These are phyloP conservation scores for Macaca mulatta DNA, from an alignment of 2,113 vertebrate genomes.

Conservation along the genomic window DNA sequence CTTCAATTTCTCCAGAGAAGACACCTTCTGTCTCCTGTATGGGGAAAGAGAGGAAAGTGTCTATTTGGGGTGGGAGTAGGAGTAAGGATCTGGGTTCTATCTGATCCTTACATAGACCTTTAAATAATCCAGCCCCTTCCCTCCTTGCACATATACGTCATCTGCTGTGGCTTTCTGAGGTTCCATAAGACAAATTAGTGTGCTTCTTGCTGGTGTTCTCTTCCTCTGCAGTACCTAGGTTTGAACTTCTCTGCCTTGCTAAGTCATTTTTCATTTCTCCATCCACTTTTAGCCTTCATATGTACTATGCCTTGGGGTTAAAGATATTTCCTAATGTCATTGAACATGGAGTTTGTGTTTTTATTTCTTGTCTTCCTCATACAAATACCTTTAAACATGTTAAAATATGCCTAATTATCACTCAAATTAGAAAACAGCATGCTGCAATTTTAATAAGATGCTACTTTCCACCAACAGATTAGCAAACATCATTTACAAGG, in stretches of 20 bases:
- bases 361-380: conserved; percentile 19
- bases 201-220: not conserved
- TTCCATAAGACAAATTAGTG: not conserved
- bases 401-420: not conserved
- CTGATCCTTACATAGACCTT: not conserved
- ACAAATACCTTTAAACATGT: conserved; percentile 37
- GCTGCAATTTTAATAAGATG: conserved; percentile 17
- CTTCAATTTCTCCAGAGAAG: not conserved
- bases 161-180: not conserved
- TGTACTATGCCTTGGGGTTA: not conserved
- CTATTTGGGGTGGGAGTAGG: not conserved
- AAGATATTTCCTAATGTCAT: not conserved
- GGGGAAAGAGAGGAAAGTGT: not conserved
- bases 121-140: not conserved
- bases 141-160: not conserved
- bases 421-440: not conserved
- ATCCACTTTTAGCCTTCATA: not conserved
- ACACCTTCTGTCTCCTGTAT: not conserved
- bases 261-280: not conserved
- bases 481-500: conserved; percentile 32
- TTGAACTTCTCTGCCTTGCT: conserved; percentile 1
- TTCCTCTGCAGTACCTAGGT: not conserved
- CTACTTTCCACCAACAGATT: not conserved
- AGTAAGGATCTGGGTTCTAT: not conserved
- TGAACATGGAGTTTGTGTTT: not conserved